Base-by-base conservation (phyloP, 2,797 vertebrate genomes). In the Otus scops region DNA sequence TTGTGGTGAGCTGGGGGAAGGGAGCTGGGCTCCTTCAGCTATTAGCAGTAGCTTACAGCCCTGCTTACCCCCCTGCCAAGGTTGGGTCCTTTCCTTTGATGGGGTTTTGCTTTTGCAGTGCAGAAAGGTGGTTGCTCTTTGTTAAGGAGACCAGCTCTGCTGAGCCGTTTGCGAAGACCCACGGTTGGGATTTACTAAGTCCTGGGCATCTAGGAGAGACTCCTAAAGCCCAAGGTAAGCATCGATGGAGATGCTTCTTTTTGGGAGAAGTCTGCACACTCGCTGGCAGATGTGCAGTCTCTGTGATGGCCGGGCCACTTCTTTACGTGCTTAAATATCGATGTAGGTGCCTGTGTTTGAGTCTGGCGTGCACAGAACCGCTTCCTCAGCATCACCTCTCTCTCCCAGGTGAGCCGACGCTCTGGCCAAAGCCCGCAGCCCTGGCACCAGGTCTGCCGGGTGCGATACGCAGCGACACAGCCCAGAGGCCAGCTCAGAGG, bases 1-100 rank as follows among this genome's bases (percentile, higher is more conserved):
- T 95, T 94, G 96, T 90, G 92, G 93, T n/a, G 91, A 96, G 91
- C 85, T 96, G 95, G 95, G 96, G 97, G 96, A 93, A 89, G 68
- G 91, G 91, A 94, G 91, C 90, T 45, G 84, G 85, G 76, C 67
- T 97, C 79, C 96, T 93, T 84, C 74, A 76, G 92, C 95, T 95
- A 82, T 96, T 93, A 89, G 63, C 88, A 91, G 65, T 87, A 94
- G 94, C 94, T 97, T 92, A 87, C 90, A 95, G 86, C 90, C 90
- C 89, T 43, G 88, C 78, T 80, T 45, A 80, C 76, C 87, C 79
- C 92, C 80, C 92, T 82, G 92, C 63, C 77, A 93, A 92, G 90
- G 57, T 56, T 95, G 88, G 74, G 86, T 94, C 93, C 70, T 90
- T 54, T 22, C 83, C 88, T 96, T 94, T 93, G 88, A 96, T 91